Base-by-base conservation (phyloP, 2,797 vertebrate species). In the Nyctibius grandis region DNA sequence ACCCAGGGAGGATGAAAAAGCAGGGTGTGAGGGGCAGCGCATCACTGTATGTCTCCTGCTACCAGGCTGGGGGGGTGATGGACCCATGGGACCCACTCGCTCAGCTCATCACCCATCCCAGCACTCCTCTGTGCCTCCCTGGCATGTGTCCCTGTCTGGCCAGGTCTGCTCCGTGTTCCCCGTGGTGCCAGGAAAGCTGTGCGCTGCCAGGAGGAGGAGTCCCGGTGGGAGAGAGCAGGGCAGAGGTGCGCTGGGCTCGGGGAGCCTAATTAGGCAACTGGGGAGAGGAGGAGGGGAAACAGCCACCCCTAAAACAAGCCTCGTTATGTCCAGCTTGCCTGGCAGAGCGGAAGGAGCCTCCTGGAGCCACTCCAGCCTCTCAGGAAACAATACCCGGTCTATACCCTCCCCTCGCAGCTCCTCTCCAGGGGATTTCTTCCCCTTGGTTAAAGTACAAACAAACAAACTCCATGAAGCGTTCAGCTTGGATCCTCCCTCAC, bases 371-470 rank as follows among this genome's bases (percentile, higher is more conserved):
- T 96, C 95, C 92, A 97, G 85, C 80, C 70, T 50, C 91, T 89
- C 78, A 85, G 80, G 92, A 96, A 95, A 97, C 87, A 96, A 96
- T 91, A 56, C 81, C 53, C 48, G 1, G 86, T 16, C 89, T 88
- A 85, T 91, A 82, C 51, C 69, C 95, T 92, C 77, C 89, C 89
- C 91, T 83, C 34, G 34, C 63, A 78, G 54, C 82, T 89, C 68
- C 82, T 85, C 90, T 91, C 86, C 82, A 77, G 93, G 92, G 83
- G 89, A 95, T 95, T 96, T 87, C 79, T 92, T 88, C 92, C 81
- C 78, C 82, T 93, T 36, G 44, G 77, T 90, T 95, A 77, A 81
- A 96, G 89, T 70, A 93, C 80, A 94, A 97, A 93, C 93, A 96
- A 97, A 97, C 89, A 95, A 93, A 93, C 83, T 51, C 88, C 73